A percentile compares a stretch with the other conserved stretches of the same genome.
Conservation (phyloP, 2,113 vertebrate species). For the Prionailurus bengalensis region DNA sequence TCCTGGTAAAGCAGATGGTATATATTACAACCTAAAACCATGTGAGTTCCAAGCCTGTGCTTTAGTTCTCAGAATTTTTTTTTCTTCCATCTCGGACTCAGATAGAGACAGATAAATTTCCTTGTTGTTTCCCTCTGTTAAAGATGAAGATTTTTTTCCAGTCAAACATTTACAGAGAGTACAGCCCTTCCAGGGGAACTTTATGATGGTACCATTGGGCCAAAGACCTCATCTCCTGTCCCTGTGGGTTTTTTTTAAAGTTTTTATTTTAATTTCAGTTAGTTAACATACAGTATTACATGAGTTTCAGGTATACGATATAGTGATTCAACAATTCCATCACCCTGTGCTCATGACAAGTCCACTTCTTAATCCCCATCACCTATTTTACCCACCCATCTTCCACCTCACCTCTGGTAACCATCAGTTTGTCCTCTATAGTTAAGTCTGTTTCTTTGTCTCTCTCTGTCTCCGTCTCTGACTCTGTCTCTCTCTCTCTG, state of each 20-base stretch:
- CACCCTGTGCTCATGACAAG: background rate
- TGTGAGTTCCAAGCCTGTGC: background rate
- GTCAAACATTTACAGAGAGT: background rate
- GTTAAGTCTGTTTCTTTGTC: background rate
- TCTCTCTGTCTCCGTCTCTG: background rate
- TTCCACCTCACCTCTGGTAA: background rate
- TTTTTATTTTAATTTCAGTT: background rate
- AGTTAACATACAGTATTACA: background rate
- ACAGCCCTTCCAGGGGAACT: background rate
- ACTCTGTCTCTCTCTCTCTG: background rate
- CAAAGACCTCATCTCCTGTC: background rate
- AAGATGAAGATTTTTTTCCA: background rate
- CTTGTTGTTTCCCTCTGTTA: background rate
- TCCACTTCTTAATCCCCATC: background rate
- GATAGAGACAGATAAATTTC: background rate
- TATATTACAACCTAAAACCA: slow-evolving; percentile 49
- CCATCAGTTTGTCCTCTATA: background rate
- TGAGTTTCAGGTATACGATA: background rate
- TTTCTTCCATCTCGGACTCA: slow-evolving; percentile 24
- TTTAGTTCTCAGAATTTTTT: background rate
- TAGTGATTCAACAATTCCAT: background rate
- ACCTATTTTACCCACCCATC: background rate
- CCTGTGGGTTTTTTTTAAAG: background rate
- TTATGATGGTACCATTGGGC: background rate
- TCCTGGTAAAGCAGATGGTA: background rate